Base-by-base conservation (phyloP, 1,140 invertebrate genomes). In the Brachionus rotundiformis region DNA sequence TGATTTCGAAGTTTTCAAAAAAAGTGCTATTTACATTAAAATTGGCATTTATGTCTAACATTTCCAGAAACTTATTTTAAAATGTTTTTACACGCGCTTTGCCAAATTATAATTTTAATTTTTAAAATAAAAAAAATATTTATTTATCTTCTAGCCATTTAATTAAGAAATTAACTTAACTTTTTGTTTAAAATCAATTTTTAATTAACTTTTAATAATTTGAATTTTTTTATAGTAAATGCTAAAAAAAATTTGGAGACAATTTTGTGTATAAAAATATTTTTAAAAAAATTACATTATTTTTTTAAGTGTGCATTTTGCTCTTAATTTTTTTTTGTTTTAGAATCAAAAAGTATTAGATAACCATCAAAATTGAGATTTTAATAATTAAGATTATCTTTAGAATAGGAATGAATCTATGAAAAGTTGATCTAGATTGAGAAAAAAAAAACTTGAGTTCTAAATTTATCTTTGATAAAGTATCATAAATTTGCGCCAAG, bases 1-100 rank as follows among this genome's bases (percentile, higher is more conserved):
- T 79, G 29, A 79, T 39, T 79, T 79, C 76, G 25, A 59, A 79
- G 47, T 63, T 59, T 39, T 79, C 33, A 44, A 25, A 44, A 44
- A 73, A 73, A 73, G 29, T 71, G 19, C 19, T 36, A 71, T 73
- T 73, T 27, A 31, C 19, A 44, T 73, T 73, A 44, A 73, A 13
- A 44, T 73, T 73, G 36, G 68, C 33, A n/a, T 73, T 73, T 13
- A 73, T 73, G 25, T 73, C 68, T 44, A 31, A 73, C 39, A 44
- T 41, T 19, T 39, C 25, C 68, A 73, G 31, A 2, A 63, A 27
- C 25, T 71, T 36, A 31, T 71, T 71, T 71, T 6, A 36, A 36
- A 33, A 71, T 23, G 16, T 36, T 16, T n/a, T 27, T 63, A 23
- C 71, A 75, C 44, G 71, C 71, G 71, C 29, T 75, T 75, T 7